Evolutionary conservation across 2,888 invertebrate genomes (phyloP), one percentile per base, ranked within the genome.

Genomic region (Eulithis testata): DNA sequence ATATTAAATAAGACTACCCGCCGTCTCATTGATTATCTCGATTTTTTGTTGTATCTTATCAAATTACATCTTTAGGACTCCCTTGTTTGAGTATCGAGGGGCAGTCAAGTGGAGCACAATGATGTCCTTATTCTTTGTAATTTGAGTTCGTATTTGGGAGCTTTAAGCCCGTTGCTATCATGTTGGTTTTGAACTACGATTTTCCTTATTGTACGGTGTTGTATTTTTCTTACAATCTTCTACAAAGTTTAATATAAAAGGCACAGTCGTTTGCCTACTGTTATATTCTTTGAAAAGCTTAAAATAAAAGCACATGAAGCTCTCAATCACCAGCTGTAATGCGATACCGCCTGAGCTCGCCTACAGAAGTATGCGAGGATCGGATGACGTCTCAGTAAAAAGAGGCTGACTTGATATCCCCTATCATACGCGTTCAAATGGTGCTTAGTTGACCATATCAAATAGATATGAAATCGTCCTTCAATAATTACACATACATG

Each of bases 41-140:
- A 66, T 63, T 63, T 63, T 44, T 51, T 60, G 49, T 52, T 63
- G 60, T 57, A 49, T 66, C 60, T 63, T 66, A 66, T 57, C 57
- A 57, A 66, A 66, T 63, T 60, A 66, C 52, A 57, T 60, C 54
- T 31, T 59, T 55, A 59, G 36, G 52, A 60, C 52, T 63, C 52
- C 63, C 52, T 63, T 52, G 66, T 36, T 63, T 47, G 47, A 21
- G 47, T 55, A 54, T 14, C 47, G 47, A 8, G 47, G 8, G 14
- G 6, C 12, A 47, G 47, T 47, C 47, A 12, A 63, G 59, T 59
- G 55, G 60, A 60, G 59, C 51, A 60, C 59, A 50, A 59, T 66
- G 21, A 56, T 49, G 59, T 45, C 62, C 40, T 52, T 51, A 51
- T 57, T 60, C 47, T 60, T 57, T 65, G 60, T 65, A 44, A 54